Evolutionary conservation across 2,113 vertebrate species (phyloP).

Genomic region (Gasterosteus aculeatus): DNA sequence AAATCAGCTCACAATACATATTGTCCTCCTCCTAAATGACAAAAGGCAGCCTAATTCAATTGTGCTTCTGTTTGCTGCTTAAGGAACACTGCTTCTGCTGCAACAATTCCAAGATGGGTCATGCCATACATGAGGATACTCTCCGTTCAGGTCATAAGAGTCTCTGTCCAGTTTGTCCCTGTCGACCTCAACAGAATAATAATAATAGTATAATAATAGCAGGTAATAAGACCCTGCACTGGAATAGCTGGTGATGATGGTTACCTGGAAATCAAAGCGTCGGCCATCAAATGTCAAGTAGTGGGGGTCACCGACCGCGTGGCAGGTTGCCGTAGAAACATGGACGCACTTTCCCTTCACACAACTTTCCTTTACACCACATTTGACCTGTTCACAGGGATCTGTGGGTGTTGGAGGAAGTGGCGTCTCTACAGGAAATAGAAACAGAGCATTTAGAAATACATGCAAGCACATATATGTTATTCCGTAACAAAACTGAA

Average conservation of each 20-base stretch:
- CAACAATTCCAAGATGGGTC: neutral
- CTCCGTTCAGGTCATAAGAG: neutral
- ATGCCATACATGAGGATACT: neutral
- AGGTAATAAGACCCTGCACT: too few species aligned
- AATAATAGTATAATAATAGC: neutral
- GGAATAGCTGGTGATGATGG: neutral
- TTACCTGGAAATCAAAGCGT: slow-evolving; percentile 45
- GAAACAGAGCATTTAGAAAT: neutral
- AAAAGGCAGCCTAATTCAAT: neutral
- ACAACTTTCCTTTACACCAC: slow-evolving; percentile 19
- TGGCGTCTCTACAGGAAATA: neutral
- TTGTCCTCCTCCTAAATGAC: neutral
- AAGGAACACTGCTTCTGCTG: neutral
- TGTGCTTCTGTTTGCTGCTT: too few species aligned
- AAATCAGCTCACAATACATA: neutral
- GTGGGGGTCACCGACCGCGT: slow-evolving; percentile 36
- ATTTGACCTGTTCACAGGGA: slow-evolving; percentile 34
- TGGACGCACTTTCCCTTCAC: slow-evolving; percentile 23
- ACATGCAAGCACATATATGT: neutral
- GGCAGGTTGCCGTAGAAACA: slow-evolving; percentile 36
- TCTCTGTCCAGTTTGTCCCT: neutral
- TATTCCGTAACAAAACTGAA: neutral
- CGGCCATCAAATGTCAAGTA: slow-evolving; percentile 38
- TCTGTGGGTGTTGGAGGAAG: neutral
- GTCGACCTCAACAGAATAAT: neutral